A percentile compares a stretch with the other conserved stretches of the same genome.
Conservation (phyloP, 2,888 invertebrate species). For the Tuta absoluta region DNA sequence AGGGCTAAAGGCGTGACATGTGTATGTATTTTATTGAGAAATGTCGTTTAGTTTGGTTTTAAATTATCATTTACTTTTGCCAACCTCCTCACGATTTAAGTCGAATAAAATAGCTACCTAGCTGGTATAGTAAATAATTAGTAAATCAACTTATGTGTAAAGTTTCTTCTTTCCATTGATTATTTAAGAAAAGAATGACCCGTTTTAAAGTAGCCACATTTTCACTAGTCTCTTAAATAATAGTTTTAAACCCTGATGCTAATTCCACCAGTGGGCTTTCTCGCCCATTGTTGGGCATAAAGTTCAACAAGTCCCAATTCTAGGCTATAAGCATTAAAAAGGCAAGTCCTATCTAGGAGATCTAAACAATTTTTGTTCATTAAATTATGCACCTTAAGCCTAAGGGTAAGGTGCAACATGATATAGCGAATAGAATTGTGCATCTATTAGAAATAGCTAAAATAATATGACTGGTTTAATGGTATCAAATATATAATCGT, state of each 20-base stretch:
- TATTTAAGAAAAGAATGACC: not conserved
- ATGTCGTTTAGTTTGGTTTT: too few species aligned
- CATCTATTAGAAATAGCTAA: not conserved
- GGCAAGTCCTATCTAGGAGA: conserved; percentile 51
- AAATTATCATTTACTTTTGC: not conserved
- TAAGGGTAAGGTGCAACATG: conserved; percentile 39
- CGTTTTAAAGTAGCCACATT: not conserved
- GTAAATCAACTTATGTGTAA: too few species aligned
- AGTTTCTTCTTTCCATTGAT: too few species aligned
- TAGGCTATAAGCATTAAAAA: conserved; percentile 35
- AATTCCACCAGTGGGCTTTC: conserved; percentile 8
- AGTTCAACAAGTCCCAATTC: conserved; percentile 4
- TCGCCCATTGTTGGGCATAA: not conserved
- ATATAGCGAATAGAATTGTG: conserved; percentile 28
- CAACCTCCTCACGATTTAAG: not conserved
- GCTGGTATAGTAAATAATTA: too few species aligned
- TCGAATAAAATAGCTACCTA: not conserved
- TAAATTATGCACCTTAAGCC: conserved; percentile 34
- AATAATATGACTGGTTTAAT: not conserved
- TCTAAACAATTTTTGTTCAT: conserved; percentile 41
- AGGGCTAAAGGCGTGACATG: too few species aligned
- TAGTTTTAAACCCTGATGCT: not conserved
- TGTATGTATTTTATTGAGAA: too few species aligned
- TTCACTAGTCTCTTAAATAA: not conserved
- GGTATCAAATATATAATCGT: not conserved